Evolutionary conservation across 2,888 invertebrate genomes (phyloP), one percentile per base, ranked within the genome.

Genomic region (Limnephilus auricula): DNA sequence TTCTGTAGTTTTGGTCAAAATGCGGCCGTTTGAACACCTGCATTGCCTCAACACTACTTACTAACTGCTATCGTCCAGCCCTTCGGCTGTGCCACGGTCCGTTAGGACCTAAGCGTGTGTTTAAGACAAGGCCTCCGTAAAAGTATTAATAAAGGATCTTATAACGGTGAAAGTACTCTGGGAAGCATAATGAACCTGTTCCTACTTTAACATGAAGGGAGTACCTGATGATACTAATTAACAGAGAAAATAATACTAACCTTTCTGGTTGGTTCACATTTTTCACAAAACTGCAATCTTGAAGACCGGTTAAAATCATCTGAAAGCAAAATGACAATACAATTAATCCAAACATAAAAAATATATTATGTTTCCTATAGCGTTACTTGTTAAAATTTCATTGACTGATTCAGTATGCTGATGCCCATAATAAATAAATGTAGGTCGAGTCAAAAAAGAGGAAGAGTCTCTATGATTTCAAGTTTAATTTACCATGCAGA

Each of bases 271-370:
- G 86, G 40, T 65, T 37, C 30, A 86, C 82, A 82, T 34, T 82
- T 34, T 31, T 18, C 37, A 34, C 82, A 82, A 32, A 34, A 25
- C 25, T 34, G 37, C 25, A 65, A n/a, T 65, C 25, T 65, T 10
- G 82, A 82, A 31, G 34, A 34, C 82, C 37, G 82, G 82, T 25
- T 82, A 34, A 37, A n/a, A 82, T 82, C 32, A 82, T 82, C 82
- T 82, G 82, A 15, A 82, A 65, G 65, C 25, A 82, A 82, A 82
- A 82, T 2, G 18, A 32, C 25, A 82, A 82, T 34, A 25, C 32
- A 34, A 15, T 25, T 34, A 82, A 10, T 18, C 37, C 37, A 15
- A 25, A 82, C 37, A 34, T 34, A 34, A n/a, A n/a, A n/a, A n/a
- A 82, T 82, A 32, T 2, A 30, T 13, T 30, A 82, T 82, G 2